phyloP scores from a whole-genome alignment of 2,113 vertebrate genomes.

The Lucifuga dentata region DNA sequence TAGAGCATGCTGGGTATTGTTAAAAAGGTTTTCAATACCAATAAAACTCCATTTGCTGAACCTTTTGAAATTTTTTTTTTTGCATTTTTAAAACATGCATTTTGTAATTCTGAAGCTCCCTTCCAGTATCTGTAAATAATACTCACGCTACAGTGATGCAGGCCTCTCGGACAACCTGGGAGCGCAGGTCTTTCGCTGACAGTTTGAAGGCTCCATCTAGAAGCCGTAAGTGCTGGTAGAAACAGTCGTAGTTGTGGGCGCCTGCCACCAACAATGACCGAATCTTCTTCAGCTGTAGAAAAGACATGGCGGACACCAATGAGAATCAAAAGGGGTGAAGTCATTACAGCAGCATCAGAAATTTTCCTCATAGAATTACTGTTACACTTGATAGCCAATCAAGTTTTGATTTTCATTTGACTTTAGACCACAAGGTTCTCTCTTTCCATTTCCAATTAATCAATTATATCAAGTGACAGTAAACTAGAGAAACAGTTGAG shows the following conservation, averaged over 20 bases:
- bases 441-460: no score
- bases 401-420: no score
- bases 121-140: background rate
- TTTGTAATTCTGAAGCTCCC: no score
- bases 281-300: constrained; percentile 91
- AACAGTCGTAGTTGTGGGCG: constrained; percentile 92
- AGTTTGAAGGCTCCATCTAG: constrained; percentile 97
- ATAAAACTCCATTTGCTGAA: no score
- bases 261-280: constrained; percentile 94
- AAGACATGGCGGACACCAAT: background rate
- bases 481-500: background rate
- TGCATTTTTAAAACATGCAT: no score
- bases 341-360: background rate
- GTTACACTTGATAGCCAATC: no score
- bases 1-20: no score
- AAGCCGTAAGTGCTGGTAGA: constrained; percentile 95
- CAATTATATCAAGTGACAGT: background rate
- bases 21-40: no score
- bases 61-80: no score
- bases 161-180: constrained; percentile 96
- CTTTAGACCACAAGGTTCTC: no score
- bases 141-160: constrained; percentile 99
- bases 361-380: background rate
- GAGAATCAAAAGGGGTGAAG: background rate
- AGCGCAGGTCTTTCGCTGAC: constrained; percentile 96